phyloP scores from a whole-genome alignment of 1,140 invertebrate species.

The Drosophila auraria region DNA sequence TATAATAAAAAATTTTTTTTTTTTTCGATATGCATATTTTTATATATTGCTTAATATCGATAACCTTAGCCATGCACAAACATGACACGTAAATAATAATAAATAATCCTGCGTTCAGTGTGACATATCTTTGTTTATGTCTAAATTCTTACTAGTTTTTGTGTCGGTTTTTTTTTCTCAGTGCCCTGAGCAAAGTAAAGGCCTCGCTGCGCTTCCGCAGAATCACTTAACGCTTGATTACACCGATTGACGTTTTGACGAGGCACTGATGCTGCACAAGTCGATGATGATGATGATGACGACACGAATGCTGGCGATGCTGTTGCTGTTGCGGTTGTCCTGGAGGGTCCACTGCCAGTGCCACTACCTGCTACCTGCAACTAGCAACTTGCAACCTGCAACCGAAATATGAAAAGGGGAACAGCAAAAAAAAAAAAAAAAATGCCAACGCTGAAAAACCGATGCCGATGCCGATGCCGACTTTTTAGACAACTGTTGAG shows the following conservation, averaged over 20 bases:
- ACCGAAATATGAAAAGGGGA: slow-evolving; percentile 46
- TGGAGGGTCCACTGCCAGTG: slow-evolving; percentile 25
- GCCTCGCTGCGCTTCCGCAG: slow-evolving; percentile 77
- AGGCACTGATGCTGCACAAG: slow-evolving; percentile 83
- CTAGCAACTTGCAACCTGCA: slow-evolving; percentile 25
- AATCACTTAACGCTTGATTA: slow-evolving; percentile 84
- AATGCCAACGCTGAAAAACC: slow-evolving; percentile 18
- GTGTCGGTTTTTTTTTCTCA: slow-evolving; percentile 2
- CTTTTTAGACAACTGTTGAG: slow-evolving; percentile 75
- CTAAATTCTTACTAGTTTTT: no score
- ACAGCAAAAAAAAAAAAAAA: slow-evolving; percentile 19
- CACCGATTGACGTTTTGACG: slow-evolving; percentile 84
- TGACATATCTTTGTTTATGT: no score
- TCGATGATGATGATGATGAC: slow-evolving; percentile 68
- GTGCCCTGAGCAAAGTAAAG: slow-evolving; percentile 39
- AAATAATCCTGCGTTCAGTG: no score
- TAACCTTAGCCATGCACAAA: no score
- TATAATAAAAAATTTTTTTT: no score
- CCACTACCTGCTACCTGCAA: slow-evolving; percentile 28
- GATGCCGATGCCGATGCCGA: slow-evolving; percentile 20
- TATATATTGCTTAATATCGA: no score
- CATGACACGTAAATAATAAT: no score
- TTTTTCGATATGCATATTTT: no score
- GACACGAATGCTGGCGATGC: slow-evolving; percentile 42
- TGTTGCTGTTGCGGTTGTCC: slow-evolving; percentile 18